A percentile compares a stretch with the other conserved stretches of the same genome.
Conservation (phyloP, 2,113 vertebrate species). For the Rafetus swinhoei region DNA sequence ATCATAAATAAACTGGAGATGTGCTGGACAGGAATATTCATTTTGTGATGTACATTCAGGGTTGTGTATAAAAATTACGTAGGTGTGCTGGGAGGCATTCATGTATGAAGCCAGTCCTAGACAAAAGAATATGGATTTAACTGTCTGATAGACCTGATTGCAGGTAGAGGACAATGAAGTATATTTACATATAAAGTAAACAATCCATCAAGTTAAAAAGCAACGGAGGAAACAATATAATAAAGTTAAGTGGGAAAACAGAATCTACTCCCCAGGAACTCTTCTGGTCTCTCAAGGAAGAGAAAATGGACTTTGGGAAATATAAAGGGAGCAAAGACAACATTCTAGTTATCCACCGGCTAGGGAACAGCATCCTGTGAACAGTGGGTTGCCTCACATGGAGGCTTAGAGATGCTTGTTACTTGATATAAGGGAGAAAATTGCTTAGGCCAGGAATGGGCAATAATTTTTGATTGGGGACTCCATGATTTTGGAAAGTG, state of each 20-base stretch:
- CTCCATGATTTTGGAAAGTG: no score
- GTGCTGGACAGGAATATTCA: neutral
- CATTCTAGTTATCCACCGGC: neutral
- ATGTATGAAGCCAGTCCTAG: neutral
- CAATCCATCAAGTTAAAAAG: neutral
- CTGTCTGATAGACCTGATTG: neutral
- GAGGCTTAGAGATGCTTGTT: neutral
- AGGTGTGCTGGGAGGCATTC: neutral
- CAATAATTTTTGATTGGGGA: no score
- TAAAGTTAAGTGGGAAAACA: neutral
- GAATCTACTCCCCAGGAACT: neutral
- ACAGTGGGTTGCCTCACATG: neutral
- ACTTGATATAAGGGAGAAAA: neutral
- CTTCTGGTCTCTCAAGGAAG: neutral
- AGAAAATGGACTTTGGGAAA: neutral
- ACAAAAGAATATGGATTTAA: neutral
- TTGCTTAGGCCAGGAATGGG: neutral
- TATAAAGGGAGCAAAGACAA: neutral
- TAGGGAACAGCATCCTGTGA: neutral
- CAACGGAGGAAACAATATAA: neutral
- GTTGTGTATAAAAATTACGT: neutral
- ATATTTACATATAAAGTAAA: neutral
- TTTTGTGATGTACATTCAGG: neutral
- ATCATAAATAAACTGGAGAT: neutral
- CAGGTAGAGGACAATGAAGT: neutral